Percentiles rank a stretch among this genome's conserved stretches.
phyloP scores from a whole-genome alignment of 2,888 invertebrate genomes.

The Eilema sororculum region DNA sequence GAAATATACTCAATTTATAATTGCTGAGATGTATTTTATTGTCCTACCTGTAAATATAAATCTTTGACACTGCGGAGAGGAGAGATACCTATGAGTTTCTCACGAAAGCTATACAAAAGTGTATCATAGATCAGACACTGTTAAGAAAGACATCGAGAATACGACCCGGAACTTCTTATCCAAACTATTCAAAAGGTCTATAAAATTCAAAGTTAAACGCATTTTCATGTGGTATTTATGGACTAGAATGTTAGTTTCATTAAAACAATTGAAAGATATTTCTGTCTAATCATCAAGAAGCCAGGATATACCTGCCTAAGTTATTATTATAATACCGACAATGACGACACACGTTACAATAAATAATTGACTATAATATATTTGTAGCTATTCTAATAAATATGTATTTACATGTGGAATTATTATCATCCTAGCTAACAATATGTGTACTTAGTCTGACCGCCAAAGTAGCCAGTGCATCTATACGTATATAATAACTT shows the following conservation, averaged over 20 bases:
- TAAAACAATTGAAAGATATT: not conserved
- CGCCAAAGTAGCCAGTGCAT: not conserved
- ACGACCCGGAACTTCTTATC: too few relatives aligned
- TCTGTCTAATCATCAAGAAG: not conserved
- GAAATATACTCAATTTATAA: constrained; percentile 33
- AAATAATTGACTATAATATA: not conserved
- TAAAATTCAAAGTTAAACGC: not conserved
- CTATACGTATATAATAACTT: not conserved
- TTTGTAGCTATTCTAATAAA: not conserved
- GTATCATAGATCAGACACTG: not conserved
- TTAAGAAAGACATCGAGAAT: not conserved
- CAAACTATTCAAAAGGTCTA: not conserved
- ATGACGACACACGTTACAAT: not conserved
- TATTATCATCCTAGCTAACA: not conserved
- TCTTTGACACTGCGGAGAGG: not conserved
- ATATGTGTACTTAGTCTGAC: not conserved
- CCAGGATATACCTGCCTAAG: not conserved
- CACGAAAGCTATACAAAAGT: not conserved
- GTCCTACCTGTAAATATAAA: not conserved
- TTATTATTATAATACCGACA: not conserved
- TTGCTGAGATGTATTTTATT: constrained; percentile 17
- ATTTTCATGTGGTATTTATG: not conserved
- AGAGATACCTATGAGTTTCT: constrained; percentile 1
- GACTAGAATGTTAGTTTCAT: not conserved
- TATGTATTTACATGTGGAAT: not conserved